Conservation (phyloP, 2,113 vertebrate species). For the Gyps fulvus region DNA sequence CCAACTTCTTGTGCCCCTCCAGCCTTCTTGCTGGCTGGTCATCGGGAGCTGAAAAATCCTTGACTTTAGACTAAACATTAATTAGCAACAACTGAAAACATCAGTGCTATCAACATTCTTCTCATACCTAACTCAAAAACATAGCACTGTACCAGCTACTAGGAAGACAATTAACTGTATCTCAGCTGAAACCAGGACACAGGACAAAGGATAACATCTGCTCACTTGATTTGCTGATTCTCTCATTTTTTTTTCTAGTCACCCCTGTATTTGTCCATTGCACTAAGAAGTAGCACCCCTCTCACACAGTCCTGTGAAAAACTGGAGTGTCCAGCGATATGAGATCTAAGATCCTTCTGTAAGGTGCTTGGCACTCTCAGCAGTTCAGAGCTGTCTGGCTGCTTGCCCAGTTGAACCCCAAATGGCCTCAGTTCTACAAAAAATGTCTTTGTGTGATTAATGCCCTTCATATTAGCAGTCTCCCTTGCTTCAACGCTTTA, state of each 20-base stretch:
- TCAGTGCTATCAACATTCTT: no score
- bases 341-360: background rate
- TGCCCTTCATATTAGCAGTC: background rate
- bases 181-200: no score
- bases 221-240: background rate
- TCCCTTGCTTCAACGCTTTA: background rate
- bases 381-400: background rate
- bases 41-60: no score
- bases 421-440: background rate
- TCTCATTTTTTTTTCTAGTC: background rate
- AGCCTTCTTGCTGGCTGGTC: no score
- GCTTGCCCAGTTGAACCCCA: background rate
- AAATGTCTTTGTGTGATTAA: background rate
- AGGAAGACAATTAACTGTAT: no score
- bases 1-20: no score
- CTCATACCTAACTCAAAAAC: no score
- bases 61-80: no score
- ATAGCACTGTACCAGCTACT: no score
- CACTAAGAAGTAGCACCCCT: background rate
- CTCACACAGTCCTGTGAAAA: background rate
- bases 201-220: background rate
- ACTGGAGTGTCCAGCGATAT: background rate
- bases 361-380: background rate
- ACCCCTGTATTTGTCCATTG: background rate
- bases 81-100: no score